These are phyloP conservation scores for Novumbra hubbsi DNA, from an alignment of 2,797 vertebrate species.

Conservation along the genomic window DNA sequence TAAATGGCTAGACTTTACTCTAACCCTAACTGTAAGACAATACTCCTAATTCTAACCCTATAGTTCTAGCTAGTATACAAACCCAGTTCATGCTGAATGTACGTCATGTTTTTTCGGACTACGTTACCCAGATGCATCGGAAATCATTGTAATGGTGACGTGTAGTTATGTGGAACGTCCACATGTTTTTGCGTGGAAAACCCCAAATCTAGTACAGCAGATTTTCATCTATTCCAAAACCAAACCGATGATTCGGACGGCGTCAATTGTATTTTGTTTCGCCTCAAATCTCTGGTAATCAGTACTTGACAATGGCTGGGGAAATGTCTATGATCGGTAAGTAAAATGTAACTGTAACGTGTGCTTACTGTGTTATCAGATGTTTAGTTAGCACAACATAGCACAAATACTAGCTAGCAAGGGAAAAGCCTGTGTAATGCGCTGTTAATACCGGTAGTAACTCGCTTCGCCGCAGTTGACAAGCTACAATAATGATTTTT, in stretches of 20 bases:
- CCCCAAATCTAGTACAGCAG: not conserved
- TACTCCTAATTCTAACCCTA: too few species aligned
- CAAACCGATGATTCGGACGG: not conserved
- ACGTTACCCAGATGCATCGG: conserved; percentile 61
- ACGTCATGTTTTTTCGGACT: conserved; percentile 41
- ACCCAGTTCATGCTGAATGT: not conserved
- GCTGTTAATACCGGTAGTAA: not conserved
- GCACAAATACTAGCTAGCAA: conserved; percentile 9
- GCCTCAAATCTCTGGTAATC: conserved; percentile 12
- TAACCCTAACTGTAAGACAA: too few species aligned
- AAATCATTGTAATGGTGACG: conserved; percentile 55
- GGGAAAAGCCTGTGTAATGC: not conserved
- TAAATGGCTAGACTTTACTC: too few species aligned
- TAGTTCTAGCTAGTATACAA: not conserved
- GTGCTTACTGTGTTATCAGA: not conserved
- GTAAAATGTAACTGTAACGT: conserved; percentile 22
- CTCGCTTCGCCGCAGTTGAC: not conserved
- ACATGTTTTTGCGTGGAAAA: conserved; percentile 17
- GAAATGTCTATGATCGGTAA: conserved; percentile 78
- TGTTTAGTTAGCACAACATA: conserved; percentile 1
- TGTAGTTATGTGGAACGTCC: conserved; percentile 51
- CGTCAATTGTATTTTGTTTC: not conserved
- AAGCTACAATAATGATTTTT: not conserved
- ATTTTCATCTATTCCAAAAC: conserved; percentile 14
- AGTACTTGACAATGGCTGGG: conserved; percentile 68